Evolutionary conservation across 1,140 invertebrate species (phyloP).

Genomic region (Pseudomyrmex dendroicus): DNA sequence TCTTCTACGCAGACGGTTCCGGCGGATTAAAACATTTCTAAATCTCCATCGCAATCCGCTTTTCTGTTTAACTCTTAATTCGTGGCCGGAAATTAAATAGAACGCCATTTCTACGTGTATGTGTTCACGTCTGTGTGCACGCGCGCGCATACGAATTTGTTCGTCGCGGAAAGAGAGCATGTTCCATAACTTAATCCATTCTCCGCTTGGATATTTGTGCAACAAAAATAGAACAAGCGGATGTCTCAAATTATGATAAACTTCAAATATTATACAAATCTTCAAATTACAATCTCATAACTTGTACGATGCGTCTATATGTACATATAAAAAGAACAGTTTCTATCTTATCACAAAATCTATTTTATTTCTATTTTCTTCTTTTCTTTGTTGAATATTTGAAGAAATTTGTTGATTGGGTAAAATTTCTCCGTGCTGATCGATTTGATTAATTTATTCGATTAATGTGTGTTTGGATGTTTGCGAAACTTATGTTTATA

Average conservation of each 20-base stretch:
- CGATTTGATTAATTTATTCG: background rate
- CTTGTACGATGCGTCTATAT: too few relatives aligned
- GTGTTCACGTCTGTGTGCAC: background rate
- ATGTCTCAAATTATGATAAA: background rate
- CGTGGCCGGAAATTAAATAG: conserved; percentile 57
- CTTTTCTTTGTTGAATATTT: background rate
- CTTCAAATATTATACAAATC: too few relatives aligned
- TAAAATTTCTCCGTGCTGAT: conserved; percentile 3
- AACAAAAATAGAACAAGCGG: background rate
- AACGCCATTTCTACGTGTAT: background rate
- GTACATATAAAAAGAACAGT: background rate
- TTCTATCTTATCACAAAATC: too few relatives aligned
- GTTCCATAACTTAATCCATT: conserved; percentile 49
- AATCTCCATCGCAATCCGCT: conserved; percentile 62
- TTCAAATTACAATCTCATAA: too few relatives aligned
- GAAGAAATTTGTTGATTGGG: background rate
- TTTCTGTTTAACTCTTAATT: conserved; percentile 63
- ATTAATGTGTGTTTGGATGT: conserved; percentile 10
- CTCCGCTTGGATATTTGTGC: background rate
- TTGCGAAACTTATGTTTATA: conserved; percentile 47
- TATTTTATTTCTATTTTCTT: background rate
- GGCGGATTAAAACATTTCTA: conserved; percentile 60
- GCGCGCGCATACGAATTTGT: conserved; percentile 31
- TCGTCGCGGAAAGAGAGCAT: conserved; percentile 31
- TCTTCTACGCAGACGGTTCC: conserved; percentile 40